Base-by-base conservation (phyloP, 2,888 invertebrate genomes). In the Dicycla oo region DNA sequence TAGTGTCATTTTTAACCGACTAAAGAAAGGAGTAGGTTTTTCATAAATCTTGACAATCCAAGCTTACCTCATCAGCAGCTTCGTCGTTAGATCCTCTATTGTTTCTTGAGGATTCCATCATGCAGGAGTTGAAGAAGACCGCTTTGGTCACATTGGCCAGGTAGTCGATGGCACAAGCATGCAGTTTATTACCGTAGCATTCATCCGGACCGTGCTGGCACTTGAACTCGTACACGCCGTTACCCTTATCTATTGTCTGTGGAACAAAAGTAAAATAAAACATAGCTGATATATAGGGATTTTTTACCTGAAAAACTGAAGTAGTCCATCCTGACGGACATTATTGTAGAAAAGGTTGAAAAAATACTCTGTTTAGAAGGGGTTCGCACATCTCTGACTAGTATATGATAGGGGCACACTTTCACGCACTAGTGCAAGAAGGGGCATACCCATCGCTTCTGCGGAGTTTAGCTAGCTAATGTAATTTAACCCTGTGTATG, bases 101-200 rank as follows among this genome's bases (percentile, higher is more conserved):
- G 0, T 68, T 65, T 23, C 83, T 86, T 3, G 75, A 53, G 8
- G 45, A 49, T 0, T 85, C 86, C 89, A 98, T 98, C 97, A 98
- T 97, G 86, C 98, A 98, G 1, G 97, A 93, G 56, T 98, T 95
- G 85, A 97, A 97, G 81, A 97, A 93, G 0, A 91, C 73, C 8
- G 98, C 91, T 75, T 96, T 94, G n/a, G 94, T 90, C 15, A 94
- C 88, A 47, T 96, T 94, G 86, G 97, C 94, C 57, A 96, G 88
- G 20, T 97, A 91, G 51, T 90, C 81, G 20, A 91, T 88, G 8
- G 90, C 97, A 91, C 98, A 98, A 0, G 98, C 97, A 90, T 98
- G 98, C 72, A 98, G 96, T 85, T 97, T 98, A 90, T 98, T 98
- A 0, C 97, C 98, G 82, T 97, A 96, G 88, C 98, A 98, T 91